phyloP scores from a whole-genome alignment of 2,888 invertebrate species.

The Epistrophella euchroma region DNA sequence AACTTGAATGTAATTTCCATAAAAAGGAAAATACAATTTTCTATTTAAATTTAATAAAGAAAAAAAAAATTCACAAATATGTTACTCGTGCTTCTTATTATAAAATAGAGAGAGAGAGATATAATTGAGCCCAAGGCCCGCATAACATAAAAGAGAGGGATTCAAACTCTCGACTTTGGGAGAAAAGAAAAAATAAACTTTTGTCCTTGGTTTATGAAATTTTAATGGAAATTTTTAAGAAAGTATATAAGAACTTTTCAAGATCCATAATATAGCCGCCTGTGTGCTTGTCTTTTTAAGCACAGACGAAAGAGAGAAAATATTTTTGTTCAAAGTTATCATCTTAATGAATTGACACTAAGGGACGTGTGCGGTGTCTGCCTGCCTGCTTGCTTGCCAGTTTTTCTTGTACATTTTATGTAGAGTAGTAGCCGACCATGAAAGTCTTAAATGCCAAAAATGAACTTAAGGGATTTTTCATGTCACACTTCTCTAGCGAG shows the following conservation, averaged over 20 bases:
- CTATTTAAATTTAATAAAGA: background rate
- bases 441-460: conserved; percentile 24
- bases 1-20: background rate
- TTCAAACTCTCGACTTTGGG: background rate
- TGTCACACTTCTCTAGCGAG: conserved; percentile 40
- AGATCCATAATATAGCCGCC: background rate
- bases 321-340: conserved; percentile 29
- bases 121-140: background rate
- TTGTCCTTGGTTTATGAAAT: conserved; percentile 54
- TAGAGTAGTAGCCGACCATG: background rate
- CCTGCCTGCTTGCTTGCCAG: conserved; percentile 2
- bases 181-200: background rate
- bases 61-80: background rate
- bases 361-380: conserved; percentile 52
- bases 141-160: conserved; percentile 6
- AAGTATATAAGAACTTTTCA: conserved; percentile 16
- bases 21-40: background rate
- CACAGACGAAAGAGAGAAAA: conserved; percentile 8
- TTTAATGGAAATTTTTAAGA: conserved; percentile 50
- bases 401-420: background rate
- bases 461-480: conserved; percentile 52
- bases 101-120: background rate
- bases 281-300: background rate
- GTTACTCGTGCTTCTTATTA: background rate
- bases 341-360: conserved; percentile 48